A percentile compares a stretch with the other conserved stretches of the same genome.
phyloP scores from a whole-genome alignment of 2,113 vertebrate species.

The Poecile atricapillus region DNA sequence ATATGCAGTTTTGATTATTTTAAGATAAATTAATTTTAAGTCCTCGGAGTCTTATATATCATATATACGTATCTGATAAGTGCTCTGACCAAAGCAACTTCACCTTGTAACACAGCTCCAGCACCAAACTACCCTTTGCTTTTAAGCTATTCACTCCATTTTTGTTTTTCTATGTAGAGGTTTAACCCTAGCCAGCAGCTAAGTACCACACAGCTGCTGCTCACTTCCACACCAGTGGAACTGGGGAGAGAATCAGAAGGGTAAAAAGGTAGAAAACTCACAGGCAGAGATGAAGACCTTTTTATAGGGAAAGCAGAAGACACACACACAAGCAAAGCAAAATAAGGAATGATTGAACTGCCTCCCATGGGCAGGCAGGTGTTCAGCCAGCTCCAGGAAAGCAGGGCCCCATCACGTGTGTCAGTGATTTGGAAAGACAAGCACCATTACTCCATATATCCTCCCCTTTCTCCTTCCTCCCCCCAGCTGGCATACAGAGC shows the following conservation, averaged over 20 bases:
- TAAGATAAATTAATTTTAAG: background rate
- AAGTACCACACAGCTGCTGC: background rate
- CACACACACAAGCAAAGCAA: background rate
- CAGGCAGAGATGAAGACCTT: background rate
- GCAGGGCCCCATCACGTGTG: background rate
- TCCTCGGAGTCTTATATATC: background rate
- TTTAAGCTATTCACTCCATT: background rate
- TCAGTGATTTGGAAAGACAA: rapidly evolving
- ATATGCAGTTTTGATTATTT: background rate
- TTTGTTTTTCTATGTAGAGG: background rate
- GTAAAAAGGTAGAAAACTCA: background rate
- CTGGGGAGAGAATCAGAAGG: background rate
- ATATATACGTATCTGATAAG: background rate
- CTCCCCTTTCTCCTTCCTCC: background rate
- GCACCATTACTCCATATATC: background rate
- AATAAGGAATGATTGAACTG: background rate
- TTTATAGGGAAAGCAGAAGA: background rate
- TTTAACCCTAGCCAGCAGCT: background rate
- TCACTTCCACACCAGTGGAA: no score
- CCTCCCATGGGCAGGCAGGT: background rate
- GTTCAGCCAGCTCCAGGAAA: background rate
- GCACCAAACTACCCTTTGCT: background rate
- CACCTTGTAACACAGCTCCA: background rate
- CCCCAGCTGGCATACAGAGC: background rate
- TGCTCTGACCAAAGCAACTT: background rate